Evolutionary conservation across 2,797 vertebrate species (phyloP).

Genomic region (Apodemus agrarius): DNA sequence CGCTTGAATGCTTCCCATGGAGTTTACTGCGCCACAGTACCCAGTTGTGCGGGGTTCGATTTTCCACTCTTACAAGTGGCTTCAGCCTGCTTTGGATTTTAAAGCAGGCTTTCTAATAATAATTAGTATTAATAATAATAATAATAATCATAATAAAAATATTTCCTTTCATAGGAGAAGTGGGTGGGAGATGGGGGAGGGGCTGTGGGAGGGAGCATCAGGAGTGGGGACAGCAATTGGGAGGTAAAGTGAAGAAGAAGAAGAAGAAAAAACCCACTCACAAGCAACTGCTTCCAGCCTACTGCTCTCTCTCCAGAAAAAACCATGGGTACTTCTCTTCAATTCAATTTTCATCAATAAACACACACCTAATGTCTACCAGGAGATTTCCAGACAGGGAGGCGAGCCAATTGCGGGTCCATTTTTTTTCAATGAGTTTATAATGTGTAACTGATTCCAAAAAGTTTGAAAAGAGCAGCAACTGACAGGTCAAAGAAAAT

Average conservation of each 20-base stretch:
- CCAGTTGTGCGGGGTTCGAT: background rate
- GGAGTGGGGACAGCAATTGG: background rate
- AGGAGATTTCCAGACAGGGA: constrained; percentile 41
- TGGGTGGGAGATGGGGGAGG: background rate
- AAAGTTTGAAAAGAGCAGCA: constrained; percentile 65
- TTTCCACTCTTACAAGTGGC: background rate
- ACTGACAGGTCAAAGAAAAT: constrained; percentile 77
- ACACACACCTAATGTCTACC: background rate
- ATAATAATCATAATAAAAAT: background rate
- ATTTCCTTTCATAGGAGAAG: background rate
- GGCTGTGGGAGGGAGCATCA: background rate
- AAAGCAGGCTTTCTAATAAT: constrained; percentile 50
- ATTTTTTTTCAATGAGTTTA: constrained; percentile 55
- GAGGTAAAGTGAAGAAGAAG: background rate
- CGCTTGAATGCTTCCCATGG: constrained; percentile 10
- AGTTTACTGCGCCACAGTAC: constrained; percentile 42
- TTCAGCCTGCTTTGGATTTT: constrained; percentile 45
- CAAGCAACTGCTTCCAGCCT: background rate
- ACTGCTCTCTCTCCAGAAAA: constrained; percentile 5
- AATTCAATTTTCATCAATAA: constrained; percentile 37
- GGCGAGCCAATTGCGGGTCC: constrained; percentile 45
- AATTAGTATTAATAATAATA: background rate
- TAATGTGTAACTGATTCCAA: constrained; percentile 12
- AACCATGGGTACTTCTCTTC: background rate
- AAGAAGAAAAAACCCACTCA: background rate